phyloP scores from a whole-genome alignment of 2,797 vertebrate genomes.

The Galaxias olidus region DNA sequence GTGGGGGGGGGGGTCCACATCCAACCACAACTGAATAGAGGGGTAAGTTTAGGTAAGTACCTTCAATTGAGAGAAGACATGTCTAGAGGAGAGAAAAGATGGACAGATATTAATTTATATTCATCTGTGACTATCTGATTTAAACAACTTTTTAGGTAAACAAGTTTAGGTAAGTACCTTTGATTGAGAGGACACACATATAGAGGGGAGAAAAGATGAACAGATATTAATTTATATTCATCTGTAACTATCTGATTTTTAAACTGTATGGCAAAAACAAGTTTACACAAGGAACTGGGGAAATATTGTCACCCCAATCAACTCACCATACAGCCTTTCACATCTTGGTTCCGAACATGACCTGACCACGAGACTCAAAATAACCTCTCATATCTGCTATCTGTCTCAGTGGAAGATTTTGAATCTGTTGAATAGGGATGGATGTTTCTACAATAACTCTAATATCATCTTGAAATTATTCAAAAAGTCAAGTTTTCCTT shows the following conservation, averaged over 20 bases:
- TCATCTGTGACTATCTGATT: constrained; percentile 7
- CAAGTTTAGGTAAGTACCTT: too few species aligned
- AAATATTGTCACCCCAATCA: constrained; percentile 38
- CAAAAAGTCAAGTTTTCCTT: neutral
- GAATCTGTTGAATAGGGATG: constrained; percentile 22
- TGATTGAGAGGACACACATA: too few species aligned
- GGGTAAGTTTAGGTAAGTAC: too few species aligned
- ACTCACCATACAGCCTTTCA: constrained; percentile 44
- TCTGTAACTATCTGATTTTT: neutral
- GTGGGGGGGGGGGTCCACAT: neutral
- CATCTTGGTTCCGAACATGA: constrained; percentile 39
- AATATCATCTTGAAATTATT: too few species aligned
- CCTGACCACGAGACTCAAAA: constrained; percentile 33
- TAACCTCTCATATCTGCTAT: constrained; percentile 66
- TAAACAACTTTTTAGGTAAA: too few species aligned
- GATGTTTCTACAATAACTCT: too few species aligned
- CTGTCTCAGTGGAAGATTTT: constrained; percentile 31
- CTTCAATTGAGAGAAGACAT: too few species aligned
- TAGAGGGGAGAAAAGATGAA: too few species aligned
- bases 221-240: neutral
- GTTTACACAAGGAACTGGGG: constrained; percentile 14
- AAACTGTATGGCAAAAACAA: constrained; percentile 29
- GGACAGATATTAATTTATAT: too few species aligned
- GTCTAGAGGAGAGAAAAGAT: too few species aligned
- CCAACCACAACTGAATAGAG: too few species aligned